Conservation (phyloP, 2,888 invertebrate species). For the Catocala fraxini region DNA sequence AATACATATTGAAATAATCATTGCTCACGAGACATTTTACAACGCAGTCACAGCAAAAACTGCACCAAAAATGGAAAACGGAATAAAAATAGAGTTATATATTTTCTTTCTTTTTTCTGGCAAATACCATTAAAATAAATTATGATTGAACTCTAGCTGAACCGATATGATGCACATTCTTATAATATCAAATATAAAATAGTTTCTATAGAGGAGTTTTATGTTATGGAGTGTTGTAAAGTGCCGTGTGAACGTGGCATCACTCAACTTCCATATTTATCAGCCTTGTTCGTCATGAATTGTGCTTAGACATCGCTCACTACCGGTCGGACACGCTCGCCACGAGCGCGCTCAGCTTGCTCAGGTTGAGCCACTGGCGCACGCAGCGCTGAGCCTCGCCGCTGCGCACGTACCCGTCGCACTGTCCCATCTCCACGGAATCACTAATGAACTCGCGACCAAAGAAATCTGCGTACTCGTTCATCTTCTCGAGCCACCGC, state of each 20-base stretch:
- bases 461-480: constrained; percentile 61
- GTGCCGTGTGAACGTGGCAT: constrained; percentile 30
- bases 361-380: constrained; percentile 66
- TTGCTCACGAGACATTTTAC: constrained; percentile 44
- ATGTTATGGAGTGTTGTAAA: constrained; percentile 38
- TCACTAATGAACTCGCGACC: constrained; percentile 25
- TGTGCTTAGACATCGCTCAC: constrained; percentile 12
- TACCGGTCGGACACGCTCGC: constrained; percentile 73
- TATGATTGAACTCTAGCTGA: neutral
- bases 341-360: constrained; percentile 65
- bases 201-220: constrained; percentile 22
- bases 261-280: constrained; percentile 35
- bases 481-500: constrained; percentile 73
- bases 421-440: constrained; percentile 1
- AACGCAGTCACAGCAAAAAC: constrained; percentile 26
- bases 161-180: constrained; percentile 13
- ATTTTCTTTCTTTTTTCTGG: neutral
- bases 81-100: neutral
- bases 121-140: neutral
- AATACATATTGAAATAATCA: constrained; percentile 28
- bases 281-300: constrained; percentile 32
- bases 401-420: constrained; percentile 8
- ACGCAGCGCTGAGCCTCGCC: constrained; percentile 49
- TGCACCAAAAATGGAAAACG: neutral
- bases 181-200: constrained; percentile 32